Conservation (phyloP, 2,113 vertebrate species). For the Cottus gobio region DNA sequence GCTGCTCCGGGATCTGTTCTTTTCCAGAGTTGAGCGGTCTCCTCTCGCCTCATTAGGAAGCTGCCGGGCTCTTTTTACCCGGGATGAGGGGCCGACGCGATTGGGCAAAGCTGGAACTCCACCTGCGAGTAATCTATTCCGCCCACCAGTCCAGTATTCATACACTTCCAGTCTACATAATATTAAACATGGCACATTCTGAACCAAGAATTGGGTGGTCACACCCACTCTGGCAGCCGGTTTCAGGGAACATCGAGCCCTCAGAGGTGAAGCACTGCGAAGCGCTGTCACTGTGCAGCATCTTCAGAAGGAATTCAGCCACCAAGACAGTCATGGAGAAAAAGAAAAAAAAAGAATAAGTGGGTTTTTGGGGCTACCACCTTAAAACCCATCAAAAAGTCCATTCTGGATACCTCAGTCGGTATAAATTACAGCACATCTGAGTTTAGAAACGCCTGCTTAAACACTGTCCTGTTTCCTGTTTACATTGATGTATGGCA, state of each 20-base stretch:
- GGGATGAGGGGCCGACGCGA: slow-evolving; percentile 21
- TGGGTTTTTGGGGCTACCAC: slow-evolving; percentile 20
- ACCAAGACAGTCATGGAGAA: not conserved
- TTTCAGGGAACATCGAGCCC: slow-evolving; percentile 11
- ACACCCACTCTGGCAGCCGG: not conserved
- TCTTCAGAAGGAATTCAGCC: slow-evolving; percentile 5
- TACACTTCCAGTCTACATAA: slow-evolving; percentile 1
- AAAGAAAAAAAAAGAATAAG: slow-evolving; percentile 1
- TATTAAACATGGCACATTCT: not conserved
- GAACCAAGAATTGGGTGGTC: slow-evolving; percentile 5
- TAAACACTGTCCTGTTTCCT: not conserved
- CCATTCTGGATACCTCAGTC: not conserved
- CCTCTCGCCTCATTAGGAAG: slow-evolving; percentile 49
- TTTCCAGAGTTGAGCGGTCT: not conserved
- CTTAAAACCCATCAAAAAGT: slow-evolving; percentile 44
- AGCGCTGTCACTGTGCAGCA: slow-evolving; percentile 21
- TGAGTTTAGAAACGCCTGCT: slow-evolving; percentile 11
- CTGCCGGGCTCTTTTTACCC: slow-evolving; percentile 36
- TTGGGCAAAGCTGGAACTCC: slow-evolving; percentile 26
- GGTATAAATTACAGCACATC: slow-evolving; percentile 3
- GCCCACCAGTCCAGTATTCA: slow-evolving; percentile 26
- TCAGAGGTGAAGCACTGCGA: not conserved
- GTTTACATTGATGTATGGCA: slow-evolving; percentile 17
- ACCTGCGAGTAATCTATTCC: slow-evolving; percentile 36
- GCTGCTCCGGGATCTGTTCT: slow-evolving; percentile 43